phyloP scores from a whole-genome alignment of 2,888 invertebrate species.

The Lottia gigantea region DNA sequence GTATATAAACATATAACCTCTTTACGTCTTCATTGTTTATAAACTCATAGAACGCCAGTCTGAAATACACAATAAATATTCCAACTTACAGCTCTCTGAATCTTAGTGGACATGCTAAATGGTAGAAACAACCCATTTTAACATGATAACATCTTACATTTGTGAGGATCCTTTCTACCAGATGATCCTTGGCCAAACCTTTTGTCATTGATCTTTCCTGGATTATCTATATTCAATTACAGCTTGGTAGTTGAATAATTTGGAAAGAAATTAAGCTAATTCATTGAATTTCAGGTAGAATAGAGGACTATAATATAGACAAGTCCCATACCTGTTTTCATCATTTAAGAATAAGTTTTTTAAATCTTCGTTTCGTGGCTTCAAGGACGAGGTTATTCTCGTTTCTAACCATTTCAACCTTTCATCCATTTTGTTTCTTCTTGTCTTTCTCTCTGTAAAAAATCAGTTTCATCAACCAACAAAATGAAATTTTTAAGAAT shows the following conservation, averaged over 20 bases:
- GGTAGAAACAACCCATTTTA: not conserved
- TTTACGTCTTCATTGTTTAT: constrained; percentile 67
- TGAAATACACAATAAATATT: constrained; percentile 36
- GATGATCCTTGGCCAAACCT: no score
- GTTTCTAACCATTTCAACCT: constrained; percentile 65
- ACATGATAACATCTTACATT: not conserved
- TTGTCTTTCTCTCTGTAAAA: not conserved
- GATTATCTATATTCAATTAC: no score
- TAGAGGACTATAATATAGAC: no score
- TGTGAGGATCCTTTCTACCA: not conserved
- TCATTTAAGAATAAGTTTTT: constrained; percentile 65
- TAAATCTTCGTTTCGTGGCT: constrained; percentile 65
- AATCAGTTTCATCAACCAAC: no score
- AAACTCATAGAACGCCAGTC: constrained; percentile 66
- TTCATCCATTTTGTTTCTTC: constrained; percentile 53
- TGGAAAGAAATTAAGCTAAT: no score
- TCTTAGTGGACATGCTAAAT: no score
- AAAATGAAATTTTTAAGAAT: no score
- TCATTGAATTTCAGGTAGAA: no score
- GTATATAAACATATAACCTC: constrained; percentile 60
- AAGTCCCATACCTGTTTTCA: constrained; percentile 61
- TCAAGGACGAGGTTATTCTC: constrained; percentile 63
- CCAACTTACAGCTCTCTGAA: no score
- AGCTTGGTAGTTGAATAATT: no score
- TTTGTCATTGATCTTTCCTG: no score